A percentile compares a stretch with the other conserved stretches of the same genome.
phyloP scores from a whole-genome alignment of 2,888 invertebrate genomes.

The Andrena marginata region DNA sequence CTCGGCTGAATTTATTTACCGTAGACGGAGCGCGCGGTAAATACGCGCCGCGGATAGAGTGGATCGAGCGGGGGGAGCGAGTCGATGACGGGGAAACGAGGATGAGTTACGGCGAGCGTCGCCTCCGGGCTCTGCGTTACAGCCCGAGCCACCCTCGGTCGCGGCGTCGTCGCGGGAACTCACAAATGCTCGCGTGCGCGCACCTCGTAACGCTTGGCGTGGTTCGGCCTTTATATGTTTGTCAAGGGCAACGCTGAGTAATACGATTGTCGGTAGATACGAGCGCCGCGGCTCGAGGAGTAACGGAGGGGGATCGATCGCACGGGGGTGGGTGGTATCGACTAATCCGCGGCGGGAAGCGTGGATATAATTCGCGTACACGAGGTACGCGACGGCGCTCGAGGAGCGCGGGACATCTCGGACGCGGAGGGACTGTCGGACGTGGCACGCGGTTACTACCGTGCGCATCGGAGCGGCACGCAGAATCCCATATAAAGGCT shows the following conservation, averaged over 20 bases:
- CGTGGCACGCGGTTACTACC: slow-evolving; percentile 44
- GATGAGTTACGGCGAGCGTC: slow-evolving; percentile 76
- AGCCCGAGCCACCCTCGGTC: slow-evolving; percentile 48
- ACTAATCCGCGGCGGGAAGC: neutral
- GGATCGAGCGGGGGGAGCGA: slow-evolving; percentile 48
- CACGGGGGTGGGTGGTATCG: neutral
- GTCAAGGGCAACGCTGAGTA: slow-evolving; percentile 75
- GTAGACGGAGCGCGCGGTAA: slow-evolving; percentile 4
- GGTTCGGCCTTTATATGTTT: slow-evolving; percentile 78
- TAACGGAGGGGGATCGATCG: neutral
- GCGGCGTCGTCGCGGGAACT: slow-evolving; percentile 57
- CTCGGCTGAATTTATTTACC: slow-evolving; percentile 42
- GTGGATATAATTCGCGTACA: neutral
- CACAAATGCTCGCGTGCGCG: slow-evolving; percentile 77
- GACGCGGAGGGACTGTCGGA: slow-evolving; percentile 23
- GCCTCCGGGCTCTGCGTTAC: slow-evolving; percentile 68
- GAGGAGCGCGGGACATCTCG: slow-evolving; percentile 18
- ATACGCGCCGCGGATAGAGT: slow-evolving; percentile 11
- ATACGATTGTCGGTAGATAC: slow-evolving; percentile 69
- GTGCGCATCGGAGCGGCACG: slow-evolving; percentile 34
- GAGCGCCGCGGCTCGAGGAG: neutral
- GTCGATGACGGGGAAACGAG: slow-evolving; percentile 72
- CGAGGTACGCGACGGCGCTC: neutral
- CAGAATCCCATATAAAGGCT: slow-evolving; percentile 61
- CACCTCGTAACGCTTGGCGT: slow-evolving; percentile 72